Base-by-base conservation (phyloP, 2,797 vertebrate genomes). In the Chromis chromis region DNA sequence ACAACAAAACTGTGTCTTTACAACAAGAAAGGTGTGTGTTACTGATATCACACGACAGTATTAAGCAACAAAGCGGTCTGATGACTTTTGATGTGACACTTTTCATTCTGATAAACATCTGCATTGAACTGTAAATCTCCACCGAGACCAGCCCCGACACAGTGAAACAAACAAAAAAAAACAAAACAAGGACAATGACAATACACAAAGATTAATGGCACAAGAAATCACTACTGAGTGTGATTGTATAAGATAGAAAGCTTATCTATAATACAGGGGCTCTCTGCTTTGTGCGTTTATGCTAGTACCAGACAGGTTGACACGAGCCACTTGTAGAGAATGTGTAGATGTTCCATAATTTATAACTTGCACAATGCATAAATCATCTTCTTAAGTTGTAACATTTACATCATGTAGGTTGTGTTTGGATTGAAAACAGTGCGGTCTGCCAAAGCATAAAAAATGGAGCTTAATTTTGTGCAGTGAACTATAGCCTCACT, bases 261-360 rank as follows among this genome's bases (percentile, higher is more conserved):
- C 36, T 64, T 70, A 84, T 87, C 69, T 71, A 67, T 59, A 70
- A 81, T 60, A 76, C 52, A 75, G 40, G 31, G 14, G 21, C 16
- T 24, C 8, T 42, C 21, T 53, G 61, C 72, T 33, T 36, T 65
- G 66, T 74, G 58, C 61, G 70, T 76, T 67, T 40, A 73, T 4
- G 3, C 64, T 65, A 40, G 21, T 13, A 31, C 0, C 1, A 61
- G 56, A 70, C 48, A 69, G 27, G 62, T 70, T 83, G 78, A 68
- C 58, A 78, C 33, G 54, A 73, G 64, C 58, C 1, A 10, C 58
- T 60, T 74, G 65, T 62, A 33, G 50, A 57, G 48, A 83, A 64
- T 64, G 55, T 84, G 74, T 65, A 67, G 63, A 73, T 83, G 57
- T 42, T 79, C 17, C 40, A 86, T 73, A 27, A 86, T 87, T 79